Percentiles rank a stretch among this genome's conserved stretches.
Conservation (phyloP, 1,140 invertebrate species). For the Eriocheir sinensis region DNA sequence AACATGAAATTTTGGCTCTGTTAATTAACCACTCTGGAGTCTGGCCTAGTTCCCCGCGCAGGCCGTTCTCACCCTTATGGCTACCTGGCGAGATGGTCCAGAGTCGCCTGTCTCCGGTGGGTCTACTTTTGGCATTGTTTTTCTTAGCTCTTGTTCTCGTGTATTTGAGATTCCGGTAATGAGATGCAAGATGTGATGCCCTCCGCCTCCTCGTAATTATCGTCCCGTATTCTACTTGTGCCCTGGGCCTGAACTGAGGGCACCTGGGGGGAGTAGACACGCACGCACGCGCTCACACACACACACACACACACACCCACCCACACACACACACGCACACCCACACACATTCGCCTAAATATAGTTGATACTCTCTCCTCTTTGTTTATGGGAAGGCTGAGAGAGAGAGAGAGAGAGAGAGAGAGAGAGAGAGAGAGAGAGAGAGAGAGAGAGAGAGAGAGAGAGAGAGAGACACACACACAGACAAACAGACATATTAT, state of each 20-base stretch:
- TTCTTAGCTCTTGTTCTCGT: conserved; percentile 49
- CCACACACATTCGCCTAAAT: not conserved
- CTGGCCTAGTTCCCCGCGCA: not conserved
- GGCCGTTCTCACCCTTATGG: not conserved
- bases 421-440: conserved; percentile 34
- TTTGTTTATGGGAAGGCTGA: not conserved
- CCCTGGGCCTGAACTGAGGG: conserved; percentile 10
- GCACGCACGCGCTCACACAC: no score
- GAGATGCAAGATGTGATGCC: conserved; percentile 60
- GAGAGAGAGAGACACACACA: not conserved
- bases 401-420: not conserved
- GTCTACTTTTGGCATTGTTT: conserved; percentile 51
- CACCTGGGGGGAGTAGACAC: not conserved
- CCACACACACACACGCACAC: no score
- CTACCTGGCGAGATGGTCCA: not conserved
- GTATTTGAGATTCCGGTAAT: conserved; percentile 61
- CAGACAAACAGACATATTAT: not conserved
- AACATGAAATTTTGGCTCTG: conserved; percentile 71
- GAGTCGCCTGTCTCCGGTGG: not conserved
- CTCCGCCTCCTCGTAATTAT: conserved; percentile 54
- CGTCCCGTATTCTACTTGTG: conserved; percentile 45
- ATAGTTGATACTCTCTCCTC: no score
- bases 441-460: conserved; percentile 59
- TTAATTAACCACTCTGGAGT: conserved; percentile 65
- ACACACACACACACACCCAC: no score